phyloP scores from a whole-genome alignment of 2,113 vertebrate genomes.

The Erythrolamprus reginae region DNA sequence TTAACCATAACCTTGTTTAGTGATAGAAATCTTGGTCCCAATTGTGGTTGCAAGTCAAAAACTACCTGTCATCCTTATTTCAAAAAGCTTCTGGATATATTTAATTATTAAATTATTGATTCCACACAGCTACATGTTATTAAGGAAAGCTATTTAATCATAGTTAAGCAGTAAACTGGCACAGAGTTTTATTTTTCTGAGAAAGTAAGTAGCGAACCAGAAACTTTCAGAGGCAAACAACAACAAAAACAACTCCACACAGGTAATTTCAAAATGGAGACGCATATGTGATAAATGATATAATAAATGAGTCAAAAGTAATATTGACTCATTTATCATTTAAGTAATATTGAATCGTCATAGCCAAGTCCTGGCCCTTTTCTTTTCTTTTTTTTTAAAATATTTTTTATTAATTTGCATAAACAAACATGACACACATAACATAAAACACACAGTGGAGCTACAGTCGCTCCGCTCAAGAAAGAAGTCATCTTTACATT shows the following conservation, averaged over 20 bases:
- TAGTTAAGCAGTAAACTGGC: slow-evolving; percentile 51
- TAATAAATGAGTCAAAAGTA: neutral
- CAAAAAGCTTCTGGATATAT: slow-evolving; percentile 51
- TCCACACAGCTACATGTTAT: slow-evolving; percentile 47
- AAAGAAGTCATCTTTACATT: no score
- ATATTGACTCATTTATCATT: no score
- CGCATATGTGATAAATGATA: neutral
- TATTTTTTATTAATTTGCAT: no score
- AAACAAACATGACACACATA: no score
- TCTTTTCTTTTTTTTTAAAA: no score
- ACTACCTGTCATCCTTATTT: slow-evolving; percentile 26
- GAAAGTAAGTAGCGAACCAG: slow-evolving; percentile 24
- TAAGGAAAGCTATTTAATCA: slow-evolving; percentile 49
- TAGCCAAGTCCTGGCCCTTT: no score
- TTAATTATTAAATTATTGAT: slow-evolving; percentile 40
- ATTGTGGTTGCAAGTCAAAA: no score
- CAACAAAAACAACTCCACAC: neutral
- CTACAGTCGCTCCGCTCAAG: no score
- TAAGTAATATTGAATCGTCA: no score
- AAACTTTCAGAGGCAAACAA: slow-evolving; percentile 31
- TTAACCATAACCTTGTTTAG: no score
- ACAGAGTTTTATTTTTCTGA: slow-evolving; percentile 31
- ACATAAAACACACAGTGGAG: no score
- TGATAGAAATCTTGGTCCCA: no score
- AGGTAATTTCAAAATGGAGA: neutral